A percentile compares a stretch with the other conserved stretches of the same genome.
Evolutionary conservation across 2,113 vertebrate genomes (phyloP).

Genomic region (Eretmochelys imbricata): DNA sequence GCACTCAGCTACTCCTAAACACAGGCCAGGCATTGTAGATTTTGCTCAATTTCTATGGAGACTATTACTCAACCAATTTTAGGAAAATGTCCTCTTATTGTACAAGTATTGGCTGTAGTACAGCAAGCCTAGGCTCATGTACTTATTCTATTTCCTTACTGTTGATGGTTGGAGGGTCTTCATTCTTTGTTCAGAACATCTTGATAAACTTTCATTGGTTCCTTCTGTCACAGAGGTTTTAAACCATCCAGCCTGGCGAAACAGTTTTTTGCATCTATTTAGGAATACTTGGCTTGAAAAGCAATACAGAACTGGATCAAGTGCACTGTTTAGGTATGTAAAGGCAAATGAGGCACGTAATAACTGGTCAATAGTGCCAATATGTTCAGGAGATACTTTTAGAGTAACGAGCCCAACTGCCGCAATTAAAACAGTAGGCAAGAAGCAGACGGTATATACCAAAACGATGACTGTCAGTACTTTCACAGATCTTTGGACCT

Average conservation of each 20-base stretch:
- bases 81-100: not conserved
- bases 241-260: not conserved
- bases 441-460: conserved; percentile 78
- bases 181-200: not conserved
- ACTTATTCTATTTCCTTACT: not conserved
- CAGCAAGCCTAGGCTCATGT: not conserved
- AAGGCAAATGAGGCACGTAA: conserved; percentile 81
- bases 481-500: conserved; percentile 27
- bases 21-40: not conserved
- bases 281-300: conserved; percentile 76
- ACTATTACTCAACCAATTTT: not conserved
- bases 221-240: not conserved
- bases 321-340: conserved; percentile 83
- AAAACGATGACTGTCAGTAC: conserved; percentile 65
- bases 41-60: not conserved
- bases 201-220: not conserved
- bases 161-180: not conserved
- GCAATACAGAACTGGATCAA: conserved; percentile 83
- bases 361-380: conserved; percentile 32
- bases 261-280: rapidly evolving
- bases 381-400: conserved; percentile 20
- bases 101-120: not conserved
- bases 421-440: conserved; percentile 74
- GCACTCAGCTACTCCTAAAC: not conserved
- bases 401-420: conserved; percentile 4